phyloP scores from a whole-genome alignment of 2,797 vertebrate species.

The Capromys pilorides region DNA sequence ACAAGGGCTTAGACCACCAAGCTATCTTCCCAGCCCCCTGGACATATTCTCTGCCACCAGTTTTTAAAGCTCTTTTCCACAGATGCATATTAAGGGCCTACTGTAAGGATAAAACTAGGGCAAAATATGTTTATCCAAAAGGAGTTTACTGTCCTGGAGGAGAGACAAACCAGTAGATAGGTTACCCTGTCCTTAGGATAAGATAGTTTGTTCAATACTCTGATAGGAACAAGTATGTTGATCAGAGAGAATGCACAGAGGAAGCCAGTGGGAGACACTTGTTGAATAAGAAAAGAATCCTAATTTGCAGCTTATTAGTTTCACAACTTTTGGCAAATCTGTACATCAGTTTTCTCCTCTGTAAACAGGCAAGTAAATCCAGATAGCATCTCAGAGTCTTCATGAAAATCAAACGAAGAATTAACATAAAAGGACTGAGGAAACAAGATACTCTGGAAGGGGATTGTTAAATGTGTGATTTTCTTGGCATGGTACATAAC shows the following conservation, averaged over 20 bases:
- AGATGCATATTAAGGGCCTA: not conserved
- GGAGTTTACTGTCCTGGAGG: not conserved
- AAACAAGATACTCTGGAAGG: conserved; percentile 19
- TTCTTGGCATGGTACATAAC: not conserved
- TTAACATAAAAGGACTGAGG: conserved; percentile 56
- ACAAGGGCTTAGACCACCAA: too few relatives aligned
- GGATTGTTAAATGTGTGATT: conserved; percentile 37
- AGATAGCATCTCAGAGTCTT: conserved; percentile 49
- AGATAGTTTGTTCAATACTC: not conserved
- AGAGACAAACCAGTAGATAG: not conserved
- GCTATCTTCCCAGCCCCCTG: too few relatives aligned
- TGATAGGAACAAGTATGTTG: not conserved
- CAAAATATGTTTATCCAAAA: not conserved
- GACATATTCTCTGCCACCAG: not conserved
- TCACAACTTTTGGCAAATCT: not conserved
- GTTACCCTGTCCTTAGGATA: not conserved
- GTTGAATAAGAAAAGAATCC: not conserved
- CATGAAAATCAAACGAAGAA: conserved; percentile 50
- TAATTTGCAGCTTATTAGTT: conserved; percentile 21
- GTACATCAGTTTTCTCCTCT: conserved; percentile 44
- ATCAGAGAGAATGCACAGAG: not conserved
- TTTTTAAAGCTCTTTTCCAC: not conserved
- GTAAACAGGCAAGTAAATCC: conserved; percentile 52
- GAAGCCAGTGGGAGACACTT: not conserved
- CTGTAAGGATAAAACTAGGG: not conserved